A percentile compares a stretch with the other conserved stretches of the same genome.
These are phyloP conservation scores for Metopolophium dirhodum DNA, from an alignment of 1,140 invertebrate species.

Conservation along the genomic window DNA sequence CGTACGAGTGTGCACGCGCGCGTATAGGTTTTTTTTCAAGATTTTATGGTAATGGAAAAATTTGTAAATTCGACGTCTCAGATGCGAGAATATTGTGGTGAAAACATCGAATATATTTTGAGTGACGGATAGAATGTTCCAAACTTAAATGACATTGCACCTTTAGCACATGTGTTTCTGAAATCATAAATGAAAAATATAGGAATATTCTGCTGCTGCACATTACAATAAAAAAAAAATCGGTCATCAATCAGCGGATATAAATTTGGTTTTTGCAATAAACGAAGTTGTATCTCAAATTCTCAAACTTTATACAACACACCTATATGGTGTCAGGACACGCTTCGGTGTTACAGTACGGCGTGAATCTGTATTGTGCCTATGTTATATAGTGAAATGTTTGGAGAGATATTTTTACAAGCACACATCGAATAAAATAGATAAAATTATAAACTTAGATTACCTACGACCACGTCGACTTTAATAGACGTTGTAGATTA, in stretches of 20 bases:
- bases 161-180: not conserved
- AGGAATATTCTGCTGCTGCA: not conserved
- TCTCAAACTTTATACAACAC: not conserved
- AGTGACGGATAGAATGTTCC: not conserved
- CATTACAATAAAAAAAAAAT: not conserved
- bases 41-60: constrained; percentile 34
- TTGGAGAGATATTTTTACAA: not conserved
- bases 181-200: constrained; percentile 4
- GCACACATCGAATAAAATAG: not conserved
- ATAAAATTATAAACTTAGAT: constrained; percentile 1
- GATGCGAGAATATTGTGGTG: not conserved
- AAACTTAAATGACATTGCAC: not conserved
- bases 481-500: not conserved
- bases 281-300: not conserved
- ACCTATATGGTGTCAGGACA: not conserved
- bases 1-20: not conserved
- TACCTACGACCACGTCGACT: not conserved
- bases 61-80: not conserved
- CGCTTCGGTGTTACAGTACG: not conserved
- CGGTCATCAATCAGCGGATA: not conserved
- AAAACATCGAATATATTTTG: not conserved
- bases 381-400: not conserved
- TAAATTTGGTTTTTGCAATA: not conserved
- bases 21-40: not conserved
- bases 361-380: not conserved